Conservation (phyloP, 2,797 vertebrate genomes). For the Falco cherrug region DNA sequence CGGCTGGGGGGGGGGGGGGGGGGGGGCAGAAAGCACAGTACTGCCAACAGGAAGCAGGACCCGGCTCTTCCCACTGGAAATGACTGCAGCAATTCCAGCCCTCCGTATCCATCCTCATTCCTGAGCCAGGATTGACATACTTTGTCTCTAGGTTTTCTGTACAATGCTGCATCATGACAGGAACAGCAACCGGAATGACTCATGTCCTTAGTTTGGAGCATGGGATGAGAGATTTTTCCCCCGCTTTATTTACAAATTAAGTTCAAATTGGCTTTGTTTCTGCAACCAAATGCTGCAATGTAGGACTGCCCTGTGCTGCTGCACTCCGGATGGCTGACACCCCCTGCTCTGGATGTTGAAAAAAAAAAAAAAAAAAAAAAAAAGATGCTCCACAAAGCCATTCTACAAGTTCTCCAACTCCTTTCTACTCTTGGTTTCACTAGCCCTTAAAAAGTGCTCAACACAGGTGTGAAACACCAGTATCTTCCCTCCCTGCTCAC, state of each 20-base stretch:
- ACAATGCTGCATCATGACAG: background rate
- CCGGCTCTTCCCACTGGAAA: background rate
- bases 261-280: background rate
- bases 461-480: background rate
- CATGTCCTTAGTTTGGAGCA: background rate
- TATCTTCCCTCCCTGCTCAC: constrained; percentile 73
- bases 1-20: background rate
- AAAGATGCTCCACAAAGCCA: background rate
- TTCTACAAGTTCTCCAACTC: background rate
- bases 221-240: background rate
- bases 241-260: background rate
- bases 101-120: background rate
- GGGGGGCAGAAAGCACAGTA: background rate
- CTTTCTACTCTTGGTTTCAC: background rate
- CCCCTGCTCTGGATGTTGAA: background rate
- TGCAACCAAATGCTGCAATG: background rate
- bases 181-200: background rate
- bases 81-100: background rate
- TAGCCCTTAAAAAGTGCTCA: background rate
- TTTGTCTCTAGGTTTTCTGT: background rate
- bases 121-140: background rate
- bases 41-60: background rate
- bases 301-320: background rate
- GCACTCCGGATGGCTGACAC: background rate
- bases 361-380: background rate